A percentile compares a stretch with the other conserved stretches of the same genome.
These are phyloP conservation scores for Rattus norvegicus DNA, from an alignment of 2,113 vertebrate species.

Conservation along the genomic window GRCr8 NC_086037.1:66585501-66586000, in stretches of 20 bases:
- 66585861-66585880: constrained; percentile 82
- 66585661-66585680: constrained; percentile 62
- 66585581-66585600: constrained; percentile 64
- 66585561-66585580: constrained; percentile 79
- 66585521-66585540: constrained; percentile 86
- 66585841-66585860: constrained; percentile 82
- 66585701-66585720: constrained; percentile 59
- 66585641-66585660: constrained; percentile 77
- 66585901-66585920: constrained; percentile 76
- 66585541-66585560: constrained; percentile 85
- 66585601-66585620: constrained; percentile 80
- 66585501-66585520: constrained; percentile 74
- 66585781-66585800: constrained; percentile 87
- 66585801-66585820: constrained; percentile 87
- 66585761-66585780: constrained; percentile 86
- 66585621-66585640: constrained; percentile 78
- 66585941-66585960: constrained; percentile 85
- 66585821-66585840: constrained; percentile 81
- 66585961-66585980: constrained; percentile 73
- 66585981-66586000: constrained; percentile 73
- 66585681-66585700: constrained; percentile 79
- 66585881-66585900: constrained; percentile 72
- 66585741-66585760: constrained; percentile 80
- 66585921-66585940: constrained; percentile 74
- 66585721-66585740: background rate